These are phyloP conservation scores for Tolmerus cingulatus DNA, from an alignment of 2,888 invertebrate genomes.

Conservation along the genomic window DNA sequence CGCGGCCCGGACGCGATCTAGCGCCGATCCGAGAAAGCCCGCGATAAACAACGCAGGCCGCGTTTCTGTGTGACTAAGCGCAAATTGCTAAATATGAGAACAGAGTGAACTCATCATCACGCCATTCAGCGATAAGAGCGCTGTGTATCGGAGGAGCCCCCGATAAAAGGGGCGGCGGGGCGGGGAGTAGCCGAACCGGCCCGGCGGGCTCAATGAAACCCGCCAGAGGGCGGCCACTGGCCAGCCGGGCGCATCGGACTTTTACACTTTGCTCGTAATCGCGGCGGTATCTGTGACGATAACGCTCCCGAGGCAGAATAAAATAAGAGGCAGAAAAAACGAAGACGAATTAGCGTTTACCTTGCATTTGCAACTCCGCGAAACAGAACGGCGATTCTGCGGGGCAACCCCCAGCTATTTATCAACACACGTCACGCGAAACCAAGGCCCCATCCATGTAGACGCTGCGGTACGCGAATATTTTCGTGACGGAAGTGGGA, in stretches of 20 bases:
- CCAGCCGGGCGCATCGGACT: slow-evolving; percentile 3
- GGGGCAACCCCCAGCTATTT: slow-evolving; percentile 40
- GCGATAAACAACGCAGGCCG: slow-evolving; percentile 1
- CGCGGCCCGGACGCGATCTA: background rate
- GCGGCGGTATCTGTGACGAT: slow-evolving; percentile 8
- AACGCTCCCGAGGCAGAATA: background rate
- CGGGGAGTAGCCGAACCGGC: background rate
- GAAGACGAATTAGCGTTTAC: background rate
- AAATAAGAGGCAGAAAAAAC: background rate
- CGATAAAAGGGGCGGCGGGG: slow-evolving; percentile 17
- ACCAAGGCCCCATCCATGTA: slow-evolving; percentile 20
- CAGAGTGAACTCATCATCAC: slow-evolving; percentile 44
- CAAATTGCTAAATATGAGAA: slow-evolving; percentile 40
- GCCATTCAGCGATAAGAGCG: slow-evolving; percentile 42
- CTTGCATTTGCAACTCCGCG: slow-evolving; percentile 28
- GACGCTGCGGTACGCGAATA: slow-evolving; percentile 30
- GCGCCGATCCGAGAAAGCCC: background rate
- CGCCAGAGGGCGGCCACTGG: background rate
- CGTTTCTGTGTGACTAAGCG: slow-evolving; percentile 48
- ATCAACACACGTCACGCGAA: slow-evolving; percentile 18
- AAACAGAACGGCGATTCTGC: slow-evolving; percentile 11
- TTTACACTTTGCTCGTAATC: slow-evolving; percentile 39
- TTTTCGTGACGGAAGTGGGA: slow-evolving; percentile 28
- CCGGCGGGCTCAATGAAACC: background rate
- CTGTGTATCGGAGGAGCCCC: slow-evolving; percentile 15